Evolutionary conservation across 2,888 invertebrate genomes (phyloP).

Genomic region (Eupeodes latifasciatus): DNA sequence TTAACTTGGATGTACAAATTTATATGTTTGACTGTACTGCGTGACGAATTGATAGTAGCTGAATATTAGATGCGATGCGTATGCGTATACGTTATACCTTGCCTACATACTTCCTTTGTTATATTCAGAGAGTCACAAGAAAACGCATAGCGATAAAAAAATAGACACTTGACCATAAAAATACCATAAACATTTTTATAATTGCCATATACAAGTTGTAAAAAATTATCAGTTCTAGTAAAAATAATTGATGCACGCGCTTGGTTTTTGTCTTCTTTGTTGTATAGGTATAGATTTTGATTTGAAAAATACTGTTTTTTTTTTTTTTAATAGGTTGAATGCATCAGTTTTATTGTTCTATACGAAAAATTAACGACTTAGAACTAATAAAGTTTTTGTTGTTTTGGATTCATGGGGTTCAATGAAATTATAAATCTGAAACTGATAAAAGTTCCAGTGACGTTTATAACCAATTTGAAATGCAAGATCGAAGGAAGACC

Average conservation of each 20-base stretch:
- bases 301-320: not conserved
- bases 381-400: conserved; percentile 33
- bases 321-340: conserved; percentile 10
- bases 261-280: conserved; percentile 11
- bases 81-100: not conserved
- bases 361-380: conserved; percentile 21
- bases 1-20: conserved; percentile 22
- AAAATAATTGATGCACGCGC: conserved; percentile 40
- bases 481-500: not conserved
- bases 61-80: not conserved
- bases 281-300: conserved; percentile 9
- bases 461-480: not conserved
- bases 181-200: conserved; percentile 61
- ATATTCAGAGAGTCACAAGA: not conserved
- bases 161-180: conserved; percentile 61
- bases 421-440: conserved; percentile 7
- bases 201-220: conserved; percentile 42
- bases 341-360: conserved; percentile 20
- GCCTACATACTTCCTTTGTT: conserved; percentile 49
- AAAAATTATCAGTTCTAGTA: conserved; percentile 57
- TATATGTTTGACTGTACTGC: conserved; percentile 6
- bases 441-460: conserved; percentile 6
- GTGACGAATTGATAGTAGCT: conserved; percentile 38
- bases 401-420: not conserved
- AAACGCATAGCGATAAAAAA: conserved; percentile 53